Evolutionary conservation across 2,113 vertebrate species (phyloP), one percentile per base, ranked within the genome.

Genomic region (Nesogale talazaci): DNA sequence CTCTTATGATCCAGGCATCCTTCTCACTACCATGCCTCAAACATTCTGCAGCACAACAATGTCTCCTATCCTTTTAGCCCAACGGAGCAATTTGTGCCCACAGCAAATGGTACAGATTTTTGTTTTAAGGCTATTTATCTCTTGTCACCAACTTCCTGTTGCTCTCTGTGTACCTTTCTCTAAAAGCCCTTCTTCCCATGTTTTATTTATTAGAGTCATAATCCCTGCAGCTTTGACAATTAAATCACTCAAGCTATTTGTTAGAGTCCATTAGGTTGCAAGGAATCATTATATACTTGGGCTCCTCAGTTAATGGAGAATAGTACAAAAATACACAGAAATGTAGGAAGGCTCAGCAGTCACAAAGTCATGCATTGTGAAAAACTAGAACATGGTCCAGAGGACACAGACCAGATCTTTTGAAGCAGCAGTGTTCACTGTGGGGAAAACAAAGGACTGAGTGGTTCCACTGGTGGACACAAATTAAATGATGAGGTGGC

Each of bases 181-280:
- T 82, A 84, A 95, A 94, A 91, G 61, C n/a, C 52, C 57, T 74
- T 90, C 76, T 86, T 67, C 76, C 80, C 36, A 10, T 92, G 82
- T 92, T 89, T 95, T 86, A 92, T 94, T 94, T 94, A 91, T 76
- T 67, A 34, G 27, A 46, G 25, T 56, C 80, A 63, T 29, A 76
- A 92, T 81, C 69, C 63, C 82, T 2, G 22, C 75, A 77, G 85
- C 82, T 88, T 86, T 87, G 76, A 42, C 89, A 92, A 95, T 94
- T 87, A 89, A 94, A 91, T 93, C 46, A 83, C 79, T 52, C 31
- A 63, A 56, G 42, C 85, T 92, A 46, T 88, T 89, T 89, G 81
- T 94, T 92, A 94, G 74, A 75, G 77, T 87, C 83, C 91, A 89
- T 91, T 94, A 91, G 84, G 57, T 85, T 91, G 77, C 42, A 74